Base-by-base conservation (phyloP, 2,888 invertebrate species). In the Oxystoma pomonae region DNA sequence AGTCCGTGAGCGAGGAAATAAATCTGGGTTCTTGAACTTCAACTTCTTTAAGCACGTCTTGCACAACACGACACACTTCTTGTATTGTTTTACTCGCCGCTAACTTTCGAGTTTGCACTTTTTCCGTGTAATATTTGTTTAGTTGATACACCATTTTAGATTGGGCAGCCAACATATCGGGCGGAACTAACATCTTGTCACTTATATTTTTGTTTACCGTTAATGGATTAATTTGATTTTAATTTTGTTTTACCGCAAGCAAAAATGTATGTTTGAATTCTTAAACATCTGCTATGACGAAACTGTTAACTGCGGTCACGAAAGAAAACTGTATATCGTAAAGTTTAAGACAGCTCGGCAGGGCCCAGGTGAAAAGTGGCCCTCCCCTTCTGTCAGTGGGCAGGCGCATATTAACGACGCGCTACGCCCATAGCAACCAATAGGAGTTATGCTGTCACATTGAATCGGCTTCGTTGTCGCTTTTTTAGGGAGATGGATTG, bases 91-190 rank as follows among this genome's bases (percentile, higher is more conserved):
- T 90, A 62, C 87, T 85, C 60, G 90, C 85, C 70, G 85, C 85
- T 19, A 83, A 83, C 81, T 90, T 90, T n/a, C 91, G 82, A 35
- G 84, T 81, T 72, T 89, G 89, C 50, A 92, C 92, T 68, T 90
- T 82, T 71, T 92, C 91, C 58, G 87, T 88, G 81, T 89, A 90
- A 77, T 89, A 92, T 76, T 90, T 90, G 81, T 90, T 90, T 73
- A 92, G 67, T 82, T 97, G 96, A 82, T 95, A 96, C 77, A 95
- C 89, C 85, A 96, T 91, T 81, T 94, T 94, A 74, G 94, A 92
- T 83, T 96, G 96, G 70, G 95, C 93, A 76, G 92, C 92, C 86
- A 96, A 87, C 93, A 95, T 94, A 82, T 93, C 94, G 76, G 92
- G 90, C 75, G 94, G 94, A 77, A 94, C 93, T 81, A 94, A 86